Conservation (phyloP, 2,888 invertebrate species). For the Sinhomidia bicolor region DNA sequence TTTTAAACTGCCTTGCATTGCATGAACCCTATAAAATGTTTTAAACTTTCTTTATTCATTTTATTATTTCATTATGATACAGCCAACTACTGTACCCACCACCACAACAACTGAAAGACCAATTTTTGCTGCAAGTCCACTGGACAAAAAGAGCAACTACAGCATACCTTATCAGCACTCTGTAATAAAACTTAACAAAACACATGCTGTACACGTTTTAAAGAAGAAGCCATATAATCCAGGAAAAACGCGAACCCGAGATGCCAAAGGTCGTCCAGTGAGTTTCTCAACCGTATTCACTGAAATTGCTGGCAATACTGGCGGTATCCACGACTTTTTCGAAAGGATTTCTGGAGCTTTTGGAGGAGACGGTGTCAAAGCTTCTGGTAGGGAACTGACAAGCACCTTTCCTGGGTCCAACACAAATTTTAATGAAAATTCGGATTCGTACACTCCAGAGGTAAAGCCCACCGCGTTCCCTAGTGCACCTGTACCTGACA, state of each 20-base stretch:
- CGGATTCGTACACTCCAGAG: not conserved
- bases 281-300: slow-evolving; percentile 73
- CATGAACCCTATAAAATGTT: too few relatives aligned
- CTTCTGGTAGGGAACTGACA: slow-evolving; percentile 48
- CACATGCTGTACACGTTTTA: slow-evolving; percentile 58
- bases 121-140: slow-evolving; percentile 62
- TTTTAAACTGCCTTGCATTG: too few relatives aligned
- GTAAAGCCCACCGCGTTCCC: slow-evolving; percentile 62
- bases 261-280: slow-evolving; percentile 67
- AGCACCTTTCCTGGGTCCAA: slow-evolving; percentile 39
- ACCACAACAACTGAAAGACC: slow-evolving; percentile 68
- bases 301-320: slow-evolving; percentile 71
- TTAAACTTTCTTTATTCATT: not conserved
- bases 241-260: slow-evolving; percentile 38
- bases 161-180: slow-evolving; percentile 4
- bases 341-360: slow-evolving; percentile 67
- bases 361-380: slow-evolving; percentile 42
- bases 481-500: slow-evolving; percentile 38
- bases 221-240: slow-evolving; percentile 68
- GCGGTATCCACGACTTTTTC: slow-evolving; percentile 70
- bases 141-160: slow-evolving; percentile 57
- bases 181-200: slow-evolving; percentile 60
- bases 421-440: not conserved
- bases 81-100: slow-evolving; percentile 37
- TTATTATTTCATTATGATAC: too few relatives aligned